Base-by-base conservation (phyloP, 2,888 invertebrate species). In the Papilio protenor region DNA sequence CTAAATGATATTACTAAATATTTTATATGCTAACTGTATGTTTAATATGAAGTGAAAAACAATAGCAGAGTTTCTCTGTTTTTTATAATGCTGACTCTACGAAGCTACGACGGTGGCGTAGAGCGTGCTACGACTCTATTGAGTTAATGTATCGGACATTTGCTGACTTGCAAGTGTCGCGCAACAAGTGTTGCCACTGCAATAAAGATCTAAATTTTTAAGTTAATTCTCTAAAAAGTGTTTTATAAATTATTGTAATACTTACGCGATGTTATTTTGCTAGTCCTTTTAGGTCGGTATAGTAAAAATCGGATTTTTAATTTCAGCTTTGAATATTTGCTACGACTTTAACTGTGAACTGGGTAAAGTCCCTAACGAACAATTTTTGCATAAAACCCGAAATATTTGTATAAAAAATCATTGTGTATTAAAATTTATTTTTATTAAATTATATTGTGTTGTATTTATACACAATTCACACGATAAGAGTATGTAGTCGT, bases 131-230 rank as follows among this genome's bases (percentile, higher is more conserved):
- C 69, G 76, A 21, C 66, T 45, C 66, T 69, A 69, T 69, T 69
- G 66, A 76, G 66, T 70, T 55, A 55, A 76, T 76, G 73, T 73
- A 59, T 45, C 73, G 73, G 73, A 73, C 73, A 73, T 73, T 47
- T 23, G 73, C 59, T 73, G 73, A 73, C 59, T 59, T 27, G 73
- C 73, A 73, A 23, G 73, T 45, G 10, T 59, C 59, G 59, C 45
- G 73, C 73, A 73, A 73, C 73, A 73, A 73, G 73, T 73, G 59
- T 69, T 69, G 45, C 66, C 66, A 21, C 14, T 69, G 66, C 45
- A 45, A 66, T 66, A 66, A 45, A 21, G 21, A 45, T 45, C 21
- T 64, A 64, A 21, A 33, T 64, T 64, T 64, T 33, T 33, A 64
- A 64, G 5, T 64, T 40, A 66, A 11, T 33, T 66, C 40, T 66